Percentiles rank a stretch among this genome's conserved stretches.
These are phyloP conservation scores for Melanotaenia pygmaea DNA, from an alignment of 2,797 vertebrate genomes.

Conservation along the genomic window DNA sequence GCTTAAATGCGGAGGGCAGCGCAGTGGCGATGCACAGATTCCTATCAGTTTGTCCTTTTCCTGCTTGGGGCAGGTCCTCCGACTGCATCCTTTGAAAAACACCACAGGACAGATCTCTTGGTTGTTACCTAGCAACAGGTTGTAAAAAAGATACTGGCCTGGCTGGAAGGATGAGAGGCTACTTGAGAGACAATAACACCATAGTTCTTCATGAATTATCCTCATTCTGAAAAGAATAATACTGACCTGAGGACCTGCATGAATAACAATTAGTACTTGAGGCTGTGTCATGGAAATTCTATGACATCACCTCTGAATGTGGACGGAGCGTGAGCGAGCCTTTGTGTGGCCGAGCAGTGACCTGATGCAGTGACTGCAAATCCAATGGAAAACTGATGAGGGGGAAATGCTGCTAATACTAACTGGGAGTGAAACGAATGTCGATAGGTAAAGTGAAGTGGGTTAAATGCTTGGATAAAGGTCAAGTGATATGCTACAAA, in stretches of 20 bases:
- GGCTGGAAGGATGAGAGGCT: constrained; percentile 50
- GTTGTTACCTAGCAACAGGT: constrained; percentile 80
- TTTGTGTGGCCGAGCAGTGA: constrained; percentile 34
- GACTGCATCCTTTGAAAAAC: constrained; percentile 47
- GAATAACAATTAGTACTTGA: constrained; percentile 71
- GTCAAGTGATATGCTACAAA: neutral
- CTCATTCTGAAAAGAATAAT: constrained; percentile 42
- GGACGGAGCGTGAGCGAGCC: constrained; percentile 21
- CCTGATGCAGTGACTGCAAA: constrained; percentile 23
- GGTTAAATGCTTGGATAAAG: constrained; percentile 3
- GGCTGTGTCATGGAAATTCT: constrained; percentile 64
- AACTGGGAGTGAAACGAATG: neutral
- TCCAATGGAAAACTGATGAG: constrained; percentile 33
- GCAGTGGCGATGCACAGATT: constrained; percentile 48
- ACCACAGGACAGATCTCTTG: constrained; percentile 40
- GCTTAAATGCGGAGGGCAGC: constrained; percentile 50
- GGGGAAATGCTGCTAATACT: constrained; percentile 6
- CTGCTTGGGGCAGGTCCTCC: constrained; percentile 45
- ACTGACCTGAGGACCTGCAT: constrained; percentile 49
- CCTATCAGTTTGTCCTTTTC: constrained; percentile 57
- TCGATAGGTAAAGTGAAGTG: neutral
- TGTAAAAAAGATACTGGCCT: constrained; percentile 54
- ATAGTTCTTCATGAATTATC: constrained; percentile 66
- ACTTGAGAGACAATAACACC: constrained; percentile 47
- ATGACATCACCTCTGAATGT: constrained; percentile 57